Evolutionary conservation across 1,140 invertebrate genomes (phyloP), one percentile per base, ranked within the genome.

Genomic region (Eufriesea mexicana): DNA sequence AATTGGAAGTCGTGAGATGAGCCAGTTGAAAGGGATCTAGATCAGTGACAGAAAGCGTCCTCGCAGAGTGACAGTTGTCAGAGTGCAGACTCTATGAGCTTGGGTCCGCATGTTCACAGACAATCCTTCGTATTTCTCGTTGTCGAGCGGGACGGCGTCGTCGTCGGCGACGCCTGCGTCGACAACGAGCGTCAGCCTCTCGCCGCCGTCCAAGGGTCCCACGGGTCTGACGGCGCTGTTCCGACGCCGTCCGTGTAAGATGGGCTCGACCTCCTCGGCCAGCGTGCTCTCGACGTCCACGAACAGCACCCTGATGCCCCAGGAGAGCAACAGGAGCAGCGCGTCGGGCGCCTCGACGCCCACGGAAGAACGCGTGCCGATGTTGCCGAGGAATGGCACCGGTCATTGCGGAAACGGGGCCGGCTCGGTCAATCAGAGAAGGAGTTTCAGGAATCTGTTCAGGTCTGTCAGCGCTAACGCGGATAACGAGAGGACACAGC

Each of bases 91-190:
- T 80, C 79, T 82, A 79, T 79, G 84, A 84, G 7, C 18, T 12
- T 54, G 42, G 55, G 35, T 54, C 74, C 87, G 86, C 89, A 91
- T 93, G 87, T 91, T 93, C 90, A 83, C 95, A 96, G 95, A 96
- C 92, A 96, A 96, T 89, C 95, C 95, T 9, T 96, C 95, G 75
- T 96, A 96, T 84, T 96, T 96, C 90, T 94, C 95, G 81, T 85
- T 96, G 71, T 92, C 94, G 47, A 90, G 91, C 75, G 90, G 81
- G 49, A 82, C 85, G 71, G 25, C 87, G 84, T 57, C 86, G 84
- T 62, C 78, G 74, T 59, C 80, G 64, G 66, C 76, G n/a, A 85
- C 90, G 25, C 62, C 86, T 42, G 68, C 79, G 75, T 47, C 87
- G 25, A 59, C 81, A 64, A 64, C 80, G 73, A 66, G n/a, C 74